Conservation (phyloP, 2,888 invertebrate genomes). For the Drosophila flavopinicola region DNA sequence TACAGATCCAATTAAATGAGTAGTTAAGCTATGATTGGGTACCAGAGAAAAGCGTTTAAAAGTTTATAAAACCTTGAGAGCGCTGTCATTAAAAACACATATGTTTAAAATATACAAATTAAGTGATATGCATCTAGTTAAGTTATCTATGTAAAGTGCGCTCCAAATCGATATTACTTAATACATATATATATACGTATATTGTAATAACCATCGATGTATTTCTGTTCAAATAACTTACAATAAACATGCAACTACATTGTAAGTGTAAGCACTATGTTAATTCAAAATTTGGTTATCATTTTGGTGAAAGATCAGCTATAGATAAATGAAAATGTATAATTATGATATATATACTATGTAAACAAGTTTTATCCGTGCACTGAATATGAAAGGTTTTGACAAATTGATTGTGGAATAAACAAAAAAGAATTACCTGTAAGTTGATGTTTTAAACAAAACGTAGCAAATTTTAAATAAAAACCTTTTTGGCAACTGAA, state of each 20-base stretch:
- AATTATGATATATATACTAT: slow-evolving; percentile 35
- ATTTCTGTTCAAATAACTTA: slow-evolving; percentile 54
- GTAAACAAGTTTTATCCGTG: slow-evolving; percentile 71
- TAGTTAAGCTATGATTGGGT: slow-evolving; percentile 28
- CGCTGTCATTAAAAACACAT: slow-evolving; percentile 15
- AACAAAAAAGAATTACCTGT: slow-evolving; percentile 55
- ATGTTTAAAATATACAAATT: slow-evolving; percentile 45
- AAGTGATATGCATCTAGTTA: slow-evolving; percentile 57
- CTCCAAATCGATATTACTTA: slow-evolving; percentile 54
- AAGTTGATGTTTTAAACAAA: slow-evolving; percentile 80
- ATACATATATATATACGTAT: slow-evolving; percentile 25
- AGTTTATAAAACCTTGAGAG: slow-evolving; percentile 51
- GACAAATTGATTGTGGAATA: slow-evolving; percentile 64
- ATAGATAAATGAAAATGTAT: slow-evolving; percentile 35
- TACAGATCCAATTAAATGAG: slow-evolving; percentile 18
- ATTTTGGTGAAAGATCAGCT: slow-evolving; percentile 56
- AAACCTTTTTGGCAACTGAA: slow-evolving; percentile 76
- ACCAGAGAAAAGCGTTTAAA: slow-evolving; percentile 43
- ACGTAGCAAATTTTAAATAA: slow-evolving; percentile 71
- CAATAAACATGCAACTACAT: slow-evolving; percentile 39
- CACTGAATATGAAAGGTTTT: slow-evolving; percentile 70
- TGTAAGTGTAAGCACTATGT: slow-evolving; percentile 40
- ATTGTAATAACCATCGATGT: slow-evolving; percentile 57
- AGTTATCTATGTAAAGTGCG: slow-evolving; percentile 46
- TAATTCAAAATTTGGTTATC: slow-evolving; percentile 48